Percentiles rank a stretch among this genome's conserved stretches.
phyloP scores from a whole-genome alignment of 2,888 invertebrate species.

The Drymonia ruficornis region DNA sequence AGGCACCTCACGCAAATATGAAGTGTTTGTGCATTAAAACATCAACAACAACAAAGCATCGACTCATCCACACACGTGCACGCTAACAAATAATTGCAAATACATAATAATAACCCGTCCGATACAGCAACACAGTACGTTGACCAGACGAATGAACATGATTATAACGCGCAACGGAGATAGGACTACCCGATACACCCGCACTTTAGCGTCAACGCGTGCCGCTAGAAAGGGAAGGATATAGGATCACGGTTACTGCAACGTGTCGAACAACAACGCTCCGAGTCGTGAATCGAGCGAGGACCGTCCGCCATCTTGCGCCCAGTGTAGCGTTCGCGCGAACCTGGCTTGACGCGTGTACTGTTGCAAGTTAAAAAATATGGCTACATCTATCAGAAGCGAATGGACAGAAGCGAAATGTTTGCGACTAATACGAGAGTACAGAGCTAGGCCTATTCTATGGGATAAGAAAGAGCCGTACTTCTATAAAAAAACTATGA shows the following conservation, averaged over 20 bases:
- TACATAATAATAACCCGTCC: conserved; percentile 6
- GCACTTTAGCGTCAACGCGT: conserved; percentile 8
- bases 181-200: conserved; percentile 17
- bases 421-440: conserved; percentile 51
- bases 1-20: conserved; percentile 10
- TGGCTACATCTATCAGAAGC: conserved; percentile 34
- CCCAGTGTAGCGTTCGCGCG: conserved; percentile 51
- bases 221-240: conserved; percentile 28
- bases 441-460: conserved; percentile 41
- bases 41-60: conserved; percentile 8
- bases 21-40: conserved; percentile 18
- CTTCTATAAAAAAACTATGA: conserved; percentile 48
- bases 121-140: conserved; percentile 34
- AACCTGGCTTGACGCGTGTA: conserved; percentile 44
- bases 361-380: conserved; percentile 36
- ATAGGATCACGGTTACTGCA: conserved; percentile 32
- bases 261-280: conserved; percentile 25
- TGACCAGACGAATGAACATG: conserved; percentile 22
- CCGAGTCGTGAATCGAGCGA: conserved; percentile 11
- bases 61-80: conserved; percentile 13
- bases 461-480: conserved; percentile 49
- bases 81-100: conserved; percentile 17
- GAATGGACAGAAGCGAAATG: conserved; percentile 53
- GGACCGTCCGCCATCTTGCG: conserved; percentile 49
- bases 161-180: conserved; percentile 16